Percentiles rank a stretch among this genome's conserved stretches.
phyloP scores from a whole-genome alignment of 2,797 vertebrate species.

The Neoniphon sammara region DNA sequence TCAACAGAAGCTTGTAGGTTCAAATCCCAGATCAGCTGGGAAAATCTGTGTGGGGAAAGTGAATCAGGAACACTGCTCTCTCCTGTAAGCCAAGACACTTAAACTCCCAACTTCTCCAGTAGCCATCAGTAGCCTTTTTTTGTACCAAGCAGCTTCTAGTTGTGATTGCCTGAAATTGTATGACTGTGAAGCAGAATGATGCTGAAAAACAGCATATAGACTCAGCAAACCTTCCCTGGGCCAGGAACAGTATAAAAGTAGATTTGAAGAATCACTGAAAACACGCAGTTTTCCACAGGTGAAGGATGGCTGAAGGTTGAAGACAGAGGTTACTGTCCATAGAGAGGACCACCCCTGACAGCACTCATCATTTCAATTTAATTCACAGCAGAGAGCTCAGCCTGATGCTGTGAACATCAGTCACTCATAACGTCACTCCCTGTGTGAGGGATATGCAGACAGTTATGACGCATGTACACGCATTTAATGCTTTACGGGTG shows the following conservation, averaged over 20 bases:
- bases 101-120: no score
- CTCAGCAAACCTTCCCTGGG: no score
- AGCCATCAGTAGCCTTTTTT: no score
- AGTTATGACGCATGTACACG: slow-evolving; percentile 3
- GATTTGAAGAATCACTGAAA: no score
- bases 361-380: slow-evolving; percentile 49
- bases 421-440: slow-evolving; percentile 12
- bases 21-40: background rate
- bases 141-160: no score
- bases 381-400: slow-evolving; percentile 43
- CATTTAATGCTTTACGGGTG: background rate
- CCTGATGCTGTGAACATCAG: slow-evolving; percentile 25
- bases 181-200: no score
- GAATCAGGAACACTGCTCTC: background rate
- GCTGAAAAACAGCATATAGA: no score
- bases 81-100: no score
- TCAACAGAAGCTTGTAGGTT: background rate
- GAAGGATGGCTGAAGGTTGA: slow-evolving; percentile 31
- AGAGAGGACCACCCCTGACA: slow-evolving; percentile 9
- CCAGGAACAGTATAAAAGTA: no score
- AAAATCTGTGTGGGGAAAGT: background rate
- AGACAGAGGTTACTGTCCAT: slow-evolving; percentile 9
- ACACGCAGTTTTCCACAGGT: background rate
- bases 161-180: no score
- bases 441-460: slow-evolving; percentile 3